phyloP scores from a whole-genome alignment of 1,140 invertebrate species.

The Octopus bimaculoides region DNA sequence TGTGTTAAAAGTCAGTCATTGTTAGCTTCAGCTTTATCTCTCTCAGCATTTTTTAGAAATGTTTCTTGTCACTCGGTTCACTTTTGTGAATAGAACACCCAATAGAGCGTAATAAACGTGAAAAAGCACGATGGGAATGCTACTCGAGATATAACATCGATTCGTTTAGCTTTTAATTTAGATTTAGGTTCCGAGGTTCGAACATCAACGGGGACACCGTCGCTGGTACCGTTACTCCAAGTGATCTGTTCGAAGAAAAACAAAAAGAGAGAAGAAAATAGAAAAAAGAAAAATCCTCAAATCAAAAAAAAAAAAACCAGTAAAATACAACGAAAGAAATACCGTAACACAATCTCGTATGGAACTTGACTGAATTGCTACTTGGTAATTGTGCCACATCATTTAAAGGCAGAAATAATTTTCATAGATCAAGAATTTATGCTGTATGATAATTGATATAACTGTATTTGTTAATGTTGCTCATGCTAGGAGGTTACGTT shows the following conservation, averaged over 20 bases:
- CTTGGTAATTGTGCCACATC: too few species aligned
- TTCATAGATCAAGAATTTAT: too few species aligned
- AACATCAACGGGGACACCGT: slow-evolving; percentile 9
- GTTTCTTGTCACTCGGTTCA: not conserved
- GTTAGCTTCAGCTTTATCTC: too few species aligned
- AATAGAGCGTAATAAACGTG: slow-evolving; percentile 83
- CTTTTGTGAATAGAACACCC: slow-evolving; percentile 69
- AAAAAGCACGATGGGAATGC: slow-evolving; percentile 84
- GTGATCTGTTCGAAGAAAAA: not conserved
- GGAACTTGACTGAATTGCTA: too few species aligned
- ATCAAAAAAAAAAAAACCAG: too few species aligned
- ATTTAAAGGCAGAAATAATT: too few species aligned
- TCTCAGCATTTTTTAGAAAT: not conserved
- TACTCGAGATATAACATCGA: slow-evolving; percentile 80
- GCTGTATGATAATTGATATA: too few species aligned
- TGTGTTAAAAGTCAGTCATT: too few species aligned
- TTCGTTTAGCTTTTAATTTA: slow-evolving; percentile 29
- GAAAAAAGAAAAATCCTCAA: not conserved
- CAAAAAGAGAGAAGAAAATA: not conserved
- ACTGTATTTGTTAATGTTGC: too few species aligned
- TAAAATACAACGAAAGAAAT: too few species aligned
- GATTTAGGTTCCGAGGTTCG: slow-evolving; percentile 3
- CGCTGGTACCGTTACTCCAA: not conserved
- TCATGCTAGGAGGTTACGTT: too few species aligned
- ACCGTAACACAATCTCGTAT: too few species aligned